phyloP scores from a whole-genome alignment of 2,888 invertebrate genomes.

The Thera britannica region DNA sequence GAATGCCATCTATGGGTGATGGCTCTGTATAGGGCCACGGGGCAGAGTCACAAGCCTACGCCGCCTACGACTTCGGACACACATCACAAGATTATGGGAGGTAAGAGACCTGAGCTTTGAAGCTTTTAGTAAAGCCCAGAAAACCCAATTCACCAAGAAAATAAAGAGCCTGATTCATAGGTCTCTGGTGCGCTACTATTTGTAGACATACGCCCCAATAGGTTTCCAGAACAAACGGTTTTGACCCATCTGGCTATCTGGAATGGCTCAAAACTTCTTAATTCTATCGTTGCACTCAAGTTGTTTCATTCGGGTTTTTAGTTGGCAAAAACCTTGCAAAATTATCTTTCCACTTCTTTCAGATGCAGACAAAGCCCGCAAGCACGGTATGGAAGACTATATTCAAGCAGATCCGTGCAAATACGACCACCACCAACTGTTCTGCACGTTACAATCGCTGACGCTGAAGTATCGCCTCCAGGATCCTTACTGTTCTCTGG shows the following conservation, averaged over 20 bases:
- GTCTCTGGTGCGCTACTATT: too few relatives aligned
- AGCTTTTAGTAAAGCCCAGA: background rate
- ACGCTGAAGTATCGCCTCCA: conserved; percentile 97
- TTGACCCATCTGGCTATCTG: too few relatives aligned
- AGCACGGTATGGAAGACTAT: conserved; percentile 99
- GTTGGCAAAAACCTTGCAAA: background rate
- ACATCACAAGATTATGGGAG: conserved; percentile 93
- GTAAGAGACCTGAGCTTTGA: conserved; percentile 72
- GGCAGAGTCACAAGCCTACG: conserved; percentile 99
- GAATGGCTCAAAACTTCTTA: background rate
- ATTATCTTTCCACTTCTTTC: conserved; percentile 22
- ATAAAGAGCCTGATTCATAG: too few relatives aligned
- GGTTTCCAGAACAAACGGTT: too few relatives aligned
- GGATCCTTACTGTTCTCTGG: conserved; percentile 99
- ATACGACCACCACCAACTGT: conserved; percentile 97
- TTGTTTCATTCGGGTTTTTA: background rate
- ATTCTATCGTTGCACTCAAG: background rate
- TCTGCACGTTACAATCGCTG: conserved; percentile 95
- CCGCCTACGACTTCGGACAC: conserved; percentile 93
- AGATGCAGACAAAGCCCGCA: conserved; percentile 98
- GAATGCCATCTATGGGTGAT: conserved; percentile 99
- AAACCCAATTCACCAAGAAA: too few relatives aligned
- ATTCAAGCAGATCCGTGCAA: conserved; percentile 99
- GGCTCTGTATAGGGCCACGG: conserved; percentile 99
- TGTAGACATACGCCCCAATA: background rate